Base-by-base conservation (phyloP, 1,140 invertebrate genomes). In the Zophobas atratus region DNA sequence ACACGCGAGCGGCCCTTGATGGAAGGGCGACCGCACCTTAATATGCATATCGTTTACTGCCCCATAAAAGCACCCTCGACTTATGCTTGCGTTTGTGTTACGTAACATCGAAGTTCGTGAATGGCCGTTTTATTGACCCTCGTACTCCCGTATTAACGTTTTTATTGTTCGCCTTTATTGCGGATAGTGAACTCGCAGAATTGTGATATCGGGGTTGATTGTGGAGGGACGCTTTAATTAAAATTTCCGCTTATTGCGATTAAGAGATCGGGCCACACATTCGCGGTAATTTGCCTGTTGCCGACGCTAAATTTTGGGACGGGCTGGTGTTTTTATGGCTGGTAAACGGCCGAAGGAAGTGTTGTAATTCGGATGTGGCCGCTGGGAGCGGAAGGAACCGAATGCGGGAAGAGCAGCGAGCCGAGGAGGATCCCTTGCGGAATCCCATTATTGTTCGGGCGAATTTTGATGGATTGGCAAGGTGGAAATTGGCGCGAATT, bases 101-200 rank as follows among this genome's bases (percentile, higher is more conserved):
- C 39, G 38, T 8, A 67, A 60, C 56, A 34, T 36, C 34, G 56
- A 46, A 46, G 3, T 46, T 46, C 8, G 43, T 46, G 43, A 46
- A 46, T 46, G 43, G 43, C 43, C 43, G n/a, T 32, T 67, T 67
- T 67, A 67, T 67, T 67, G 60, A 43, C 60, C 33, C 60, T 67
- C 33, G 39, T 67, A 67, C 33, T 36, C 8, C 43, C 60, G 43
- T 67, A 67, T 67, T 67, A 67, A 43, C 36, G 60, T 67, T 67
- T 67, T 67, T 43, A 67, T 67, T 67, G 60, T 67, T 20, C 60
- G 60, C 4, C n/a, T 67, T 67, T 67, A 67, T 67, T 67, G 60
- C 38, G 36, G 32, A 51, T 35, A 35, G 55, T 57, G 55, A 57
- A 39, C 6, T 67, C 36, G 60, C 38, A 67, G 39, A 67, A 51